phyloP scores from a whole-genome alignment of 2,888 invertebrate genomes.

The Keiferia lycopersicella region DNA sequence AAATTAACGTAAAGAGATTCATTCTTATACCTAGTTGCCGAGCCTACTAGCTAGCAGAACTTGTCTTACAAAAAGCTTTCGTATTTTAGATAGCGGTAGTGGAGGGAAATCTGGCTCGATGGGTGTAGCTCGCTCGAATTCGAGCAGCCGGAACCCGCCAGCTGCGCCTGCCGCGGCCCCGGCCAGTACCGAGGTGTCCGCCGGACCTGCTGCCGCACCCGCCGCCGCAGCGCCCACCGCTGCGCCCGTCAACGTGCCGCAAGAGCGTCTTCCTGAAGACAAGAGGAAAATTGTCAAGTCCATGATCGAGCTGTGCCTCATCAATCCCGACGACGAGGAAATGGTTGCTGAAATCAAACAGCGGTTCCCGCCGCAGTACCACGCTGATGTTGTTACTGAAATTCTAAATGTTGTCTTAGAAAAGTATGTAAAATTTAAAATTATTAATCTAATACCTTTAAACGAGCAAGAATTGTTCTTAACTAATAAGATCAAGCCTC shows the following conservation, averaged over 20 bases:
- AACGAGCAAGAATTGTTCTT: too few relatives aligned
- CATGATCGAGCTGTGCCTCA: conserved; percentile 56
- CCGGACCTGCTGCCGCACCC: conserved; percentile 11
- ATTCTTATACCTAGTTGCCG: too few relatives aligned
- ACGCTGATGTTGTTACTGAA: conserved; percentile 63
- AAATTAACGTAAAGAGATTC: too few relatives aligned
- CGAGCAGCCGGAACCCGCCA: conserved; percentile 53
- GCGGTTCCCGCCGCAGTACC: conserved; percentile 55
- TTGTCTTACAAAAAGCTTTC: neutral
- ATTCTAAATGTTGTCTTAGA: conserved; percentile 65
- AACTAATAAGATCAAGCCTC: too few relatives aligned
- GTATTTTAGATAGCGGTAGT: conserved; percentile 42
- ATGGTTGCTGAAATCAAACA: conserved; percentile 58
- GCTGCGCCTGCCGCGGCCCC: conserved; percentile 35
- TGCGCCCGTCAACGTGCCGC: conserved; percentile 42
- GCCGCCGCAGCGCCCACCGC: conserved; percentile 40
- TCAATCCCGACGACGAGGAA: conserved; percentile 60
- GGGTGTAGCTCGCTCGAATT: conserved; percentile 56
- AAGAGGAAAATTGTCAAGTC: conserved; percentile 61
- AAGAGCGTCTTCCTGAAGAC: conserved; percentile 59
- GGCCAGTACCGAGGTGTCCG: conserved; percentile 36
- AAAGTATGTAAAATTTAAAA: conserved; percentile 54
- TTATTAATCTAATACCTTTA: too few relatives aligned
- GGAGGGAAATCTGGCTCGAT: conserved; percentile 62
- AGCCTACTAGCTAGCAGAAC: too few relatives aligned